Evolutionary conservation across 2,113 vertebrate species (phyloP).

Genomic region (Semnornis frantzii): DNA sequence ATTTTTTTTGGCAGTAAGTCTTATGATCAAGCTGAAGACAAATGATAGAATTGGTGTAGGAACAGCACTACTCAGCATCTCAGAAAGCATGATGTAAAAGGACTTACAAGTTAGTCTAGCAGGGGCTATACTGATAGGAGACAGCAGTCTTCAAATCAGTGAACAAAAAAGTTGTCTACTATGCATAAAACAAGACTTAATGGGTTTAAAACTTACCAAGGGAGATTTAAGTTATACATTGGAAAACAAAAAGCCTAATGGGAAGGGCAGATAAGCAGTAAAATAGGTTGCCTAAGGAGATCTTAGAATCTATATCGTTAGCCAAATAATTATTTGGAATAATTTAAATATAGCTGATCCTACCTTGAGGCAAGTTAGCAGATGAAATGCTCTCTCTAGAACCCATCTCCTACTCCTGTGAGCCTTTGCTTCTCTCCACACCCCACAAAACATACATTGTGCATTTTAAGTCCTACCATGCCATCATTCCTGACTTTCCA

Average conservation of each 20-base stretch:
- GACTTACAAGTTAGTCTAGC: not conserved
- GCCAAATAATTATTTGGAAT: constrained; percentile 43
- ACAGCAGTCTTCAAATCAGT: not conserved
- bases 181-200: not conserved
- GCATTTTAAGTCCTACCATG: not conserved
- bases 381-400: not conserved
- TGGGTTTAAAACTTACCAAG: constrained; percentile 31
- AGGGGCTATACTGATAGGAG: not conserved
- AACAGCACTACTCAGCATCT: not conserved
- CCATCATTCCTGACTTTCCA: not conserved
- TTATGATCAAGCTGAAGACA: not conserved
- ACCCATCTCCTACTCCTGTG: not conserved
- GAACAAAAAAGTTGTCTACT: not conserved
- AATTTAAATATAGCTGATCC: constrained; percentile 41
- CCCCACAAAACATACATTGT: not conserved
- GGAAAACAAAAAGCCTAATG: constrained; percentile 9
- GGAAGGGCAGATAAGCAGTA: constrained; percentile 19
- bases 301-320: constrained; percentile 44
- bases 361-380: not conserved
- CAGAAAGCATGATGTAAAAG: not conserved
- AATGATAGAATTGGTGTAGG: not conserved
- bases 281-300: constrained; percentile 38
- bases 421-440: not conserved
- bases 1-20: not conserved
- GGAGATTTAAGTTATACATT: constrained; percentile 36